phyloP scores from a whole-genome alignment of 2,797 vertebrate species.

The Amblyraja radiata region DNA sequence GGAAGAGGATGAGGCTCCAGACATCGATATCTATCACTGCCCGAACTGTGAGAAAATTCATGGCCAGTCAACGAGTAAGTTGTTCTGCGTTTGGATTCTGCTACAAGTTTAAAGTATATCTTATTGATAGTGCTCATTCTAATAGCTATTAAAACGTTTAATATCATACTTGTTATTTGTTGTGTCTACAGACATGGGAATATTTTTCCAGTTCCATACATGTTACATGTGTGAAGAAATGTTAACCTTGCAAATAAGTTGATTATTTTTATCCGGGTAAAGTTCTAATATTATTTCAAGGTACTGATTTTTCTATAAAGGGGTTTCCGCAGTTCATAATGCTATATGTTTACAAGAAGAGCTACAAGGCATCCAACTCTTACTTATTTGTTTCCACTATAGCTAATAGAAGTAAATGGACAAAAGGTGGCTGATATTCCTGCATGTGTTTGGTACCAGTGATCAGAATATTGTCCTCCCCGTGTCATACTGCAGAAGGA shows the following conservation, averaged over 20 bases:
- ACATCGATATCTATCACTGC: slow-evolving; percentile 96
- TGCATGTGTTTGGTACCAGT: no score
- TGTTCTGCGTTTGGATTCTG: not conserved
- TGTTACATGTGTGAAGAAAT: not conserved
- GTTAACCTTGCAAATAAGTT: not conserved
- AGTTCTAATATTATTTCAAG: not conserved
- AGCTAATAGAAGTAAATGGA: no score
- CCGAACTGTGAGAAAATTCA: slow-evolving; percentile 95
- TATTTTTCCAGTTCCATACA: no score
- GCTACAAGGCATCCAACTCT: no score
- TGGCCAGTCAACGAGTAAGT: slow-evolving; percentile 90
- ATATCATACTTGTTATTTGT: not conserved
- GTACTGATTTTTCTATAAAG: not conserved
- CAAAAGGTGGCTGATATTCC: no score
- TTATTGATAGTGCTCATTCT: not conserved
- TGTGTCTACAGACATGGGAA: not conserved
- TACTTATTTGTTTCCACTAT: no score
- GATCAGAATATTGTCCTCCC: no score
- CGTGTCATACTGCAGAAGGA: not conserved
- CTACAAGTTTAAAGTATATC: not conserved
- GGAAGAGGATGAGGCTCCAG: slow-evolving; percentile 92
- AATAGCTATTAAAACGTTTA: not conserved
- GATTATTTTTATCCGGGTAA: no score
- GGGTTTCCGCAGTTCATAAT: no score
- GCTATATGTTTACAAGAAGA: no score